Evolutionary conservation across 2,888 invertebrate species (phyloP).

Genomic region (Hydropsyche betteni): DNA sequence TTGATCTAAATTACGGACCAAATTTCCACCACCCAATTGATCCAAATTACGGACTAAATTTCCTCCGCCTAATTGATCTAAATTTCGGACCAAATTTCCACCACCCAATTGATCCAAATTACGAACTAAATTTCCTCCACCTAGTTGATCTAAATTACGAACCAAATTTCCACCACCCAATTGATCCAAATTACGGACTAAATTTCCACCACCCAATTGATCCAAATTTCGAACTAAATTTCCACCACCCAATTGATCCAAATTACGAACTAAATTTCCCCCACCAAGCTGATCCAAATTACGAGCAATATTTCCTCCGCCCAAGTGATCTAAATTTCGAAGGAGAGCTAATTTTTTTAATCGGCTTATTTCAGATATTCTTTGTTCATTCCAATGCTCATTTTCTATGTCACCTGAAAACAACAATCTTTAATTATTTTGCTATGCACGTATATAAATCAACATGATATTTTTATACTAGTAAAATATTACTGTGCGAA

Average conservation of each 20-base stretch:
- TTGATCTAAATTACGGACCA: conserved; percentile 57
- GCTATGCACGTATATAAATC: no score
- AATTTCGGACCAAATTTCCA: conserved; percentile 60
- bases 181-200: conserved; percentile 56
- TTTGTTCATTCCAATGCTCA: no score
- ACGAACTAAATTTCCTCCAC: conserved; percentile 54
- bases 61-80: conserved; percentile 54
- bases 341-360: no score
- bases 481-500: no score
- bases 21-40: conserved; percentile 53
- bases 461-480: no score
- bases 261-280: conserved; percentile 32
- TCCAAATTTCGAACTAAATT: conserved; percentile 55
- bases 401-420: no score
- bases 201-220: conserved; percentile 53
- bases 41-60: conserved; percentile 55
- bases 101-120: conserved; percentile 60
- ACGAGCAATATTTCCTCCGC: conserved; percentile 54
- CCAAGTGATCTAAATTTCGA: conserved; percentile 54
- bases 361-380: no score
- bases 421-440: no score
- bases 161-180: conserved; percentile 49
- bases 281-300: conserved; percentile 55
- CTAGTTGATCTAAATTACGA: conserved; percentile 52
- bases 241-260: conserved; percentile 53